phyloP scores from a whole-genome alignment of 30 jellyfish, hydroid and myxozoan species.

The Aurelia aurita region DNA sequence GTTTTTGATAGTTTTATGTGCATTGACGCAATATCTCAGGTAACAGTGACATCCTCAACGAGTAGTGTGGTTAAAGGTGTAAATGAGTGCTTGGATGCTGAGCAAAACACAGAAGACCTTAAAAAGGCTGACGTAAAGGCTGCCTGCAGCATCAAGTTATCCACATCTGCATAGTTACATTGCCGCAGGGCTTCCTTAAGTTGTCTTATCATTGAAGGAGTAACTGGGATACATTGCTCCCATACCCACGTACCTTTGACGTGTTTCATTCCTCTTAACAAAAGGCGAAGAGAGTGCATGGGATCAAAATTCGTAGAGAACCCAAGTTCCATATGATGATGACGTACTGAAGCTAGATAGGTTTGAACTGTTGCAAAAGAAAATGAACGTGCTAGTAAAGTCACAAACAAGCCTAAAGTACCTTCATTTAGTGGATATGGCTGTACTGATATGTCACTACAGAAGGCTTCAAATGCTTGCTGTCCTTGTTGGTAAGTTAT shows the following conservation, averaged over 20 bases:
- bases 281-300: not conserved
- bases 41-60: not conserved
- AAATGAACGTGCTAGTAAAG: not conserved
- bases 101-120: slow-evolving; percentile 19
- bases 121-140: slow-evolving; percentile 13
- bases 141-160: slow-evolving; percentile 18
- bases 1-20: slow-evolving; percentile 14
- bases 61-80: not conserved
- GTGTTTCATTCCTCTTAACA: slow-evolving; percentile 14
- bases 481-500: not conserved
- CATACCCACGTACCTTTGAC: not conserved
- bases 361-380: not conserved
- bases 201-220: not conserved
- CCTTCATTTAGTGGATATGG: not conserved
- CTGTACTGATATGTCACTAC: not conserved
- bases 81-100: not conserved
- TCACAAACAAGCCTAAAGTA: not conserved
- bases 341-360: not conserved
- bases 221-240: slow-evolving; percentile 8
- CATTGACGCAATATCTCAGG: not conserved
- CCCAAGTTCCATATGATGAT: slow-evolving; percentile 10
- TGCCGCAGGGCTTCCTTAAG: slow-evolving; percentile 6
- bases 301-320: not conserved
- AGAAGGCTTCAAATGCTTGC: not conserved
- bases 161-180: not conserved